Evolutionary conservation across 2,888 invertebrate species (phyloP).

Genomic region (Drosophila nigricruria): DNA sequence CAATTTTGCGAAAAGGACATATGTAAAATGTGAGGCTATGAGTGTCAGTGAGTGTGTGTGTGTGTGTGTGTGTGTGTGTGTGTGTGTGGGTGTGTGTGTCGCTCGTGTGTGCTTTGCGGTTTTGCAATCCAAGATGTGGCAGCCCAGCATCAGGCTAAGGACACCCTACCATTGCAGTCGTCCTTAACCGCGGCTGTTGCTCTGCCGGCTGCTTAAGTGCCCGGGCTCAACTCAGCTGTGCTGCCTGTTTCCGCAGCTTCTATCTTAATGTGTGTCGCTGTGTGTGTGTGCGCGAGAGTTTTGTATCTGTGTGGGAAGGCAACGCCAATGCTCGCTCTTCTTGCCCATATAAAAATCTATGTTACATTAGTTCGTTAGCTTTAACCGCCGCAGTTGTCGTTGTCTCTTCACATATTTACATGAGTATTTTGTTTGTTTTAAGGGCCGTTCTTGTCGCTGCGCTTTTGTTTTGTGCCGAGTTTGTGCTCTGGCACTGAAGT

Average conservation of each 20-base stretch:
- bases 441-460: constrained; percentile 50
- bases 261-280: constrained; percentile 14
- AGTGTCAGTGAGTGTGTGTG: constrained; percentile 8
- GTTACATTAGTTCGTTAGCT: constrained; percentile 80
- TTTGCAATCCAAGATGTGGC: constrained; percentile 71
- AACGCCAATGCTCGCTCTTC: constrained; percentile 69
- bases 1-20: constrained; percentile 61
- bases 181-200: constrained; percentile 45
- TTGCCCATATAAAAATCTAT: constrained; percentile 76
- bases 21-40: constrained; percentile 62
- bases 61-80: constrained; percentile 27
- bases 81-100: constrained; percentile 23
- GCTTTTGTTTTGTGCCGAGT: constrained; percentile 68
- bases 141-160: constrained; percentile 21
- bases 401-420: constrained; percentile 30
- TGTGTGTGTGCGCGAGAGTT: neutral
- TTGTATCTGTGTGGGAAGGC: constrained; percentile 56
- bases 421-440: constrained; percentile 46
- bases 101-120: constrained; percentile 62
- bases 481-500: constrained; percentile 59
- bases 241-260: constrained; percentile 34
- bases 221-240: constrained; percentile 50
- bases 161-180: constrained; percentile 23
- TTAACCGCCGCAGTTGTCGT: constrained; percentile 41
- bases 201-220: constrained; percentile 61